Evolutionary conservation across 2,797 vertebrate genomes (phyloP).

Genomic region (Borostomias antarcticus): DNA sequence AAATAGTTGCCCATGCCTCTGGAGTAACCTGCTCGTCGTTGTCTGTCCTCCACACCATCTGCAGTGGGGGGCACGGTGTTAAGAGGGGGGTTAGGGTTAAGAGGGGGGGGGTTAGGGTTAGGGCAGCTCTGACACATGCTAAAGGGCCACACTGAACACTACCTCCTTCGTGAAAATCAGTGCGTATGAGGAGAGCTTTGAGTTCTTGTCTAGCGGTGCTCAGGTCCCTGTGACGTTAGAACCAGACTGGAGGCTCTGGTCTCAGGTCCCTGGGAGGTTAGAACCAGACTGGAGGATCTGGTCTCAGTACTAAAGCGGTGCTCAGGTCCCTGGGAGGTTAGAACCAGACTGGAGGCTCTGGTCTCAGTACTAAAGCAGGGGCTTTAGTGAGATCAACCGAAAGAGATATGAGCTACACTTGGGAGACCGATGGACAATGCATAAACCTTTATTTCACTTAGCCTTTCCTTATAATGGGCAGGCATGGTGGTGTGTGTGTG

Average conservation of each 20-base stretch:
- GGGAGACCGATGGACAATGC: not conserved
- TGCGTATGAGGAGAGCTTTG: not conserved
- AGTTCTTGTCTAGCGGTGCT: too few relatives aligned
- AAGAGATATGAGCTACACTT: not conserved
- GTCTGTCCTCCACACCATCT: slow-evolving; percentile 45
- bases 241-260: too few relatives aligned
- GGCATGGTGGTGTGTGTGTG: not conserved
- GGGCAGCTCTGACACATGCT: slow-evolving; percentile 10
- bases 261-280: too few relatives aligned
- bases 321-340: too few relatives aligned
- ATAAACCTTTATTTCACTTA: not conserved
- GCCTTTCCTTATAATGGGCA: not conserved
- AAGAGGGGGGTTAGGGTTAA: slow-evolving; percentile 7
- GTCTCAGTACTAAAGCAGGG: too few relatives aligned
- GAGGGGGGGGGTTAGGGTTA: not conserved
- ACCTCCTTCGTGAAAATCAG: not conserved
- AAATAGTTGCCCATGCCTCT: slow-evolving; percentile 47
- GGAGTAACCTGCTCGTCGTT: slow-evolving; percentile 37
- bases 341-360: too few relatives aligned
- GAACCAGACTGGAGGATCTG: too few relatives aligned
- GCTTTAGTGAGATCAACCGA: not conserved
- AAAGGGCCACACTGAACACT: not conserved
- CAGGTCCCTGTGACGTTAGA: too few relatives aligned
- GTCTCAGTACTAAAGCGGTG: too few relatives aligned
- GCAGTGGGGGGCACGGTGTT: slow-evolving; percentile 32